phyloP scores from a whole-genome alignment of 2,797 vertebrate genomes.

The Sciaenops ocellatus region DNA sequence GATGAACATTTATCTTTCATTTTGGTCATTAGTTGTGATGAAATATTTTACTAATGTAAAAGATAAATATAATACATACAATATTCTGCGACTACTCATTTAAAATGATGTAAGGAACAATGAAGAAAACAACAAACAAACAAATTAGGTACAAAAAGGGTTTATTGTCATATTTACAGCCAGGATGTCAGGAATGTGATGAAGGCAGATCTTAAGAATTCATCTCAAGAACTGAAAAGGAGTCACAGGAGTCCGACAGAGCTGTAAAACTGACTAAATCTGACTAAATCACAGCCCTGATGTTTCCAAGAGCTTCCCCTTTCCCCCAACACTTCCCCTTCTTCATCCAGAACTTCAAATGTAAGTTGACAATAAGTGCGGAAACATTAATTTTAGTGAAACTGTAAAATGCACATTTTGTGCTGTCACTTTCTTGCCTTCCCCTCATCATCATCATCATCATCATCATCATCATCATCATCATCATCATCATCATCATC shows the following conservation, averaged over 20 bases:
- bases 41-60: neutral
- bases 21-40: neutral
- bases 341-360: conserved; percentile 41
- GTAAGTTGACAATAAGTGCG: conserved; percentile 32
- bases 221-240: conserved; percentile 32
- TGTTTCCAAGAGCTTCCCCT: conserved; percentile 38
- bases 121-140: conserved; percentile 3
- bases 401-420: neutral
- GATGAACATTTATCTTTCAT: neutral
- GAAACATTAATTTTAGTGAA: conserved; percentile 24
- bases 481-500: too few relatives aligned
- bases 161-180: conserved; percentile 83
- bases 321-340: conserved; percentile 11
- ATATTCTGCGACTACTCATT: neutral
- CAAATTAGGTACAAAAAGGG: conserved; percentile 68
- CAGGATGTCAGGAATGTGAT: conserved; percentile 49
- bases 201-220: conserved; percentile 35
- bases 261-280: conserved; percentile 41
- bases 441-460: neutral
- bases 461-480: too few relatives aligned
- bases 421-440: conserved; percentile 27
- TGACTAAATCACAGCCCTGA: conserved; percentile 28
- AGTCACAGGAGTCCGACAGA: conserved; percentile 30
- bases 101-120: conserved; percentile 12
- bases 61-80: neutral